Evolutionary conservation across 2,888 invertebrate species (phyloP).

Genomic region (Diarsia dahlii): DNA sequence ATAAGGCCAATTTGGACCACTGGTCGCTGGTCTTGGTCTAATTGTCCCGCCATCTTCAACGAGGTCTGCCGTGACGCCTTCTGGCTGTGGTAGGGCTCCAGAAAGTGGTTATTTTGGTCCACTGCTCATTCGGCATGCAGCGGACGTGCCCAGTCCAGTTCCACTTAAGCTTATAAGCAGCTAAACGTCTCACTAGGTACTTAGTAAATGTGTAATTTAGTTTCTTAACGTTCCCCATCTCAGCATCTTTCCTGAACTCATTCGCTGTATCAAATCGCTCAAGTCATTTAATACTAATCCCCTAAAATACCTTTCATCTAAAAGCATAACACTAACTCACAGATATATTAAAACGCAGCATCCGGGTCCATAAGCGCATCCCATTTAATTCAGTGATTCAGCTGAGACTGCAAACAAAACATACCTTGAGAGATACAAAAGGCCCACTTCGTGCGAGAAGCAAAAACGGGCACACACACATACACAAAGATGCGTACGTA

Average conservation of each 20-base stretch:
- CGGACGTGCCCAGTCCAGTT: no score
- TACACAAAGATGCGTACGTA: neutral
- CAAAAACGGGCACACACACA: neutral
- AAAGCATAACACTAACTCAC: conserved; percentile 41
- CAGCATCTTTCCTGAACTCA: neutral
- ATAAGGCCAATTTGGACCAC: no score
- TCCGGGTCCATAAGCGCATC: conserved; percentile 45
- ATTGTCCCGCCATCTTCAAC: no score
- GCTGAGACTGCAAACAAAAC: conserved; percentile 18
- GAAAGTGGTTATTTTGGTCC: no score
- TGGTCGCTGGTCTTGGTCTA: no score
- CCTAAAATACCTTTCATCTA: conserved; percentile 7
- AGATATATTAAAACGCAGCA: conserved; percentile 39
- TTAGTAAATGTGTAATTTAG: neutral
- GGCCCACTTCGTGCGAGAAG: neutral
- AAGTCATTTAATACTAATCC: conserved; percentile 17
- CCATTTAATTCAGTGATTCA: conserved; percentile 48
- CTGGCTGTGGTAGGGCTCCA: no score
- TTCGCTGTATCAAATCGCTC: neutral
- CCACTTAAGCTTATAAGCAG: no score
- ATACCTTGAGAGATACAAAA: neutral
- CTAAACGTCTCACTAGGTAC: no score
- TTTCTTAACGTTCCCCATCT: neutral
- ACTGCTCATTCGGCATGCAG: no score
- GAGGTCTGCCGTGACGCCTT: no score